Evolutionary conservation across 2,797 vertebrate genomes (phyloP), one percentile per base, ranked within the genome.

Genomic region (Poeciliopsis presidionis): DNA sequence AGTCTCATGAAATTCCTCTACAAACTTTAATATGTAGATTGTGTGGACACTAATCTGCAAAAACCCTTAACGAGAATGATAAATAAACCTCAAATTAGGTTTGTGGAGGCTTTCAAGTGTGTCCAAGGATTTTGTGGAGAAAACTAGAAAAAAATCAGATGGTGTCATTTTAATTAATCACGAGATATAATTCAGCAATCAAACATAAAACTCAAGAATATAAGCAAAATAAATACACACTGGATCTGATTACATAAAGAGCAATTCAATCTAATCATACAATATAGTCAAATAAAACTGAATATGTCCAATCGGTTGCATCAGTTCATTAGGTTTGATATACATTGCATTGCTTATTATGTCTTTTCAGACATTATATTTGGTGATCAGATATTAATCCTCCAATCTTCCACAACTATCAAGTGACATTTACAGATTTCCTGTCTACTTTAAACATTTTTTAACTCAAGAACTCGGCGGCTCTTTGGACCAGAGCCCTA

Each of bases 51-150:
- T 70, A 45, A 75, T 70, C 69, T 73, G 9, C 5, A 61, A 76
- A 76, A 47, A 9, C 22, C 39, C 69, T 28, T 55, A 76, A 41
- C 8, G 6, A 74, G 46, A 41, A 80, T 57, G n/a, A 63, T 74
- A 65, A 61, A 72, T 73, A 81, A 75, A 70, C 25, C 12, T 53
- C 4, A 22, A 22, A 30, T 76, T 7, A 22, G 7, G 30, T 57
- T 72, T 13, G 33, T 39, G 53, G 72, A 59, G 16, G 73, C 22
- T 53, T 78, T 83, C 36, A 67, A 53, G 65, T 39, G 43, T 59
- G 55, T 81, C 59, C 36, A 63, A 75, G 53, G 78, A 70, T 28
- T 77, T 72, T 39, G 65, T 4, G 61, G 47, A 82, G 73, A 43
- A 69, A 63, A 47, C 1, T 47, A 14, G 53, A 72, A 63, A 33